Evolutionary conservation across 2,113 vertebrate genomes (phyloP).

Genomic region (Gobio gobio): DNA sequence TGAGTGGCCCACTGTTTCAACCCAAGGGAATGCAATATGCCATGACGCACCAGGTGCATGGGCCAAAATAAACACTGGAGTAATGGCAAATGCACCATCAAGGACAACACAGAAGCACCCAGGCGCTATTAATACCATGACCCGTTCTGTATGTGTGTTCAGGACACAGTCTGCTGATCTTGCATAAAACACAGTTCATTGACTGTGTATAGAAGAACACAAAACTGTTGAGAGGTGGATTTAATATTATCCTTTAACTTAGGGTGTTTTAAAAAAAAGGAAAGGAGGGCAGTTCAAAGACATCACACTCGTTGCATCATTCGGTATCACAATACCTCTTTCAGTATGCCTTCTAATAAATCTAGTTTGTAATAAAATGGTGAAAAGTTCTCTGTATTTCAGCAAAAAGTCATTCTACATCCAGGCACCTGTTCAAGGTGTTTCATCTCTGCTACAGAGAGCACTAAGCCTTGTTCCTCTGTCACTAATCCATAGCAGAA

Average conservation of each 20-base stretch:
- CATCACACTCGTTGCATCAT: background rate
- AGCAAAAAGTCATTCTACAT: slow-evolving; percentile 46
- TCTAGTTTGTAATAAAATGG: background rate
- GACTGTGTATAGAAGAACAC: slow-evolving; percentile 24
- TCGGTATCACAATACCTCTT: background rate
- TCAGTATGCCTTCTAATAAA: slow-evolving; percentile 1
- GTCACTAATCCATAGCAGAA: slow-evolving; percentile 75
- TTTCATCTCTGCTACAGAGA: slow-evolving; percentile 70
- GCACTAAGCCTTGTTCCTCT: slow-evolving; percentile 74
- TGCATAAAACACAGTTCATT: slow-evolving; percentile 43
- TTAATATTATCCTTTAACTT: slow-evolving; percentile 3
- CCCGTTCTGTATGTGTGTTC: slow-evolving; percentile 35
- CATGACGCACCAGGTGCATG: slow-evolving; percentile 61
- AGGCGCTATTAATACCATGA: slow-evolving; percentile 62
- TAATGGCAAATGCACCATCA: slow-evolving; percentile 68
- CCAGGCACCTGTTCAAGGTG: slow-evolving; percentile 75
- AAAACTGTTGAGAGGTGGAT: background rate
- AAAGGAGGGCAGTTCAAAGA: slow-evolving; percentile 17
- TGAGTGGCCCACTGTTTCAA: slow-evolving; percentile 41
- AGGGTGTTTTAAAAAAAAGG: background rate
- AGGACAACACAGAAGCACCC: slow-evolving; percentile 63
- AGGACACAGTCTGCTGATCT: slow-evolving; percentile 47
- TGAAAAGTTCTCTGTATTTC: slow-evolving; percentile 6
- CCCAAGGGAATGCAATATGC: slow-evolving; percentile 50
- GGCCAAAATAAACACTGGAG: slow-evolving; percentile 60